Conservation (phyloP, 2,888 invertebrate genomes). For the Pasiphila rectangulata region DNA sequence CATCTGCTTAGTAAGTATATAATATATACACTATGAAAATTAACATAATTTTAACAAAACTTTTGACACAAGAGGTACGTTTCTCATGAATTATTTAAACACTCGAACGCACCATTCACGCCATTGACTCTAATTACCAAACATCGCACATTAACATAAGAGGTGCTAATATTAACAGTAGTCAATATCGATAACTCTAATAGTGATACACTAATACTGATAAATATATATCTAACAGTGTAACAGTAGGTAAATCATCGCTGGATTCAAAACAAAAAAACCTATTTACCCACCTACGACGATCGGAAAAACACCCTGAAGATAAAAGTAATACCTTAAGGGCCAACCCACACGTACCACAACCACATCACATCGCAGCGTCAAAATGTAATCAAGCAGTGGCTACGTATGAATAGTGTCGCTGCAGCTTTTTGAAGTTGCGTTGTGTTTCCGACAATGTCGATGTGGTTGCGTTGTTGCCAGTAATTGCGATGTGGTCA, state of each 20-base stretch:
- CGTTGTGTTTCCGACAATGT: no score
- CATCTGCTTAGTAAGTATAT: constrained; percentile 31
- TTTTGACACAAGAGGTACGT: constrained; percentile 63
- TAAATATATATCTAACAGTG: constrained; percentile 14
- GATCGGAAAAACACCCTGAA: constrained; percentile 45
- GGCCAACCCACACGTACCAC: neutral
- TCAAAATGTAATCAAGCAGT: no score
- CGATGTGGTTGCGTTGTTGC: no score
- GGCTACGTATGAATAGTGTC: no score
- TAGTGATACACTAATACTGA: no score
- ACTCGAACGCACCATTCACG: constrained; percentile 40
- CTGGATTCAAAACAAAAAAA: constrained; percentile 35
- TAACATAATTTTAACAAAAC: constrained; percentile 50
- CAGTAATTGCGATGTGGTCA: no score
- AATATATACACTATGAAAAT: constrained; percentile 33
- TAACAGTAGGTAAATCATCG: constrained; percentile 38
- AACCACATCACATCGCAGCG: no score
- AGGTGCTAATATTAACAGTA: constrained; percentile 30
- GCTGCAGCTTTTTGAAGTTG: no score
- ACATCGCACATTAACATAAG: constrained; percentile 38
- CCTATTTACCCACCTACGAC: constrained; percentile 41
- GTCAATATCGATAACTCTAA: constrained; percentile 21
- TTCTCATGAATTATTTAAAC: constrained; percentile 59
- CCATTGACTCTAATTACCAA: constrained; percentile 50
- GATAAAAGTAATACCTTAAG: constrained; percentile 52